Conservation (phyloP, 1,140 invertebrate species). For the Charaxes varanes region DNA sequence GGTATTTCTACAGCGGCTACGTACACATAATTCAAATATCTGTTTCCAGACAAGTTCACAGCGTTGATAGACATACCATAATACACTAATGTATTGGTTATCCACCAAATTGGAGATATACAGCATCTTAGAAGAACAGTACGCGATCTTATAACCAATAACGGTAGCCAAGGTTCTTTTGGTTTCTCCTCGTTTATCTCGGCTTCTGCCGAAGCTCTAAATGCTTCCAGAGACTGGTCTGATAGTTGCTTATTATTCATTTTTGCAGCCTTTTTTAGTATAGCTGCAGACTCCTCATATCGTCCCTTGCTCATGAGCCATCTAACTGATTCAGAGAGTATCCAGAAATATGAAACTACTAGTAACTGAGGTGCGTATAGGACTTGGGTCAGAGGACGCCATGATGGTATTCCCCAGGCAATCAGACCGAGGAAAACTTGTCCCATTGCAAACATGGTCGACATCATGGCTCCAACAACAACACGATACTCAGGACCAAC, state of each 20-base stretch:
- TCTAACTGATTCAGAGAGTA: conserved; percentile 81
- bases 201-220: conserved; percentile 42
- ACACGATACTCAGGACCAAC: conserved; percentile 84
- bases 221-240: conserved; percentile 72
- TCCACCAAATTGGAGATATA: conserved; percentile 83
- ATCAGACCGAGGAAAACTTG: conserved; percentile 80
- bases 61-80: conserved; percentile 89
- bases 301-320: conserved; percentile 83
- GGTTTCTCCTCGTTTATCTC: conserved; percentile 36
- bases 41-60: conserved; percentile 80
- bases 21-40: conserved; percentile 81
- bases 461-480: conserved; percentile 81
- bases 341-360: conserved; percentile 78
- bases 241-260: conserved; percentile 78
- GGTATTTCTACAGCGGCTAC: conserved; percentile 82
- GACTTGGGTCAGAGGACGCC: conserved; percentile 81
- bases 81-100: conserved; percentile 84
- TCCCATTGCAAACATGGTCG: conserved; percentile 82
- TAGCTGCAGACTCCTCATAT: conserved; percentile 76
- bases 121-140: conserved; percentile 77
- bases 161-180: conserved; percentile 60
- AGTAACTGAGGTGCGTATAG: conserved; percentile 81
- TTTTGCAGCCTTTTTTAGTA: conserved; percentile 77
- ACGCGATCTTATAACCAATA: conserved; percentile 74
- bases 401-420: conserved; percentile 81